These are phyloP conservation scores for Semnornis frantzii DNA, from an alignment of 2,113 vertebrate species.

Conservation along the genomic window DNA sequence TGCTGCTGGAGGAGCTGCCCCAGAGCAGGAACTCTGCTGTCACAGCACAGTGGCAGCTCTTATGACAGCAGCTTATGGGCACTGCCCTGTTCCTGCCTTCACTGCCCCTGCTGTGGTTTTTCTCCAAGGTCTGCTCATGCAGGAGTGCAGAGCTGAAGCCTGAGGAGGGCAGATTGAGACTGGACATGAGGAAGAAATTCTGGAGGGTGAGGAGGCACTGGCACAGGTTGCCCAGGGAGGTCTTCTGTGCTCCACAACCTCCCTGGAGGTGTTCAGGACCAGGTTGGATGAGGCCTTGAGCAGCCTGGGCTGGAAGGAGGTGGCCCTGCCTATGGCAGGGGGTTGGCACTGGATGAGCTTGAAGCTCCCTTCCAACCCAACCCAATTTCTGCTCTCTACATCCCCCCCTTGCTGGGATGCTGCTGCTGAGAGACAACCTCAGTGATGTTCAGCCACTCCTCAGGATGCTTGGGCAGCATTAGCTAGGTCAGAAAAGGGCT, in stretches of 20 bases:
- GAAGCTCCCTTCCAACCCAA: neutral
- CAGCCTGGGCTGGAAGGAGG: no score
- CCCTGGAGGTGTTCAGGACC: no score
- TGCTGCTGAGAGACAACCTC: neutral
- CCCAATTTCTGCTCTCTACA: fast-evolving
- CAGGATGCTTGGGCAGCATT: fast-evolving
- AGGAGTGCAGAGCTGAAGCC: no score
- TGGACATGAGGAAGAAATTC: no score
- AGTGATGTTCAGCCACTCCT: fast-evolving
- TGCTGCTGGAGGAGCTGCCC: neutral
- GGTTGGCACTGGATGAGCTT: no score
- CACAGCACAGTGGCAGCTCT: neutral
- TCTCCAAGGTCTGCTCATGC: neutral
- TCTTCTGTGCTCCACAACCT: no score
- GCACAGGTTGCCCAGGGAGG: no score
- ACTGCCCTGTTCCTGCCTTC: neutral
- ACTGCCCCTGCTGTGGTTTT: neutral
- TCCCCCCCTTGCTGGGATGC: neutral
- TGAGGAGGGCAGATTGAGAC: no score
- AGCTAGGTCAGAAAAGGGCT: fast-evolving
- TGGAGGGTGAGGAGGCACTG: no score
- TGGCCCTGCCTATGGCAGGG: no score
- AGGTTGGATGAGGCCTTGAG: no score
- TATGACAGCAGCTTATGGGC: neutral
- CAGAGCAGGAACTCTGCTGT: conserved; percentile 30